Evolutionary conservation across 2,113 vertebrate species (phyloP).

Genomic region (Dolichallabes microphthalmus): DNA sequence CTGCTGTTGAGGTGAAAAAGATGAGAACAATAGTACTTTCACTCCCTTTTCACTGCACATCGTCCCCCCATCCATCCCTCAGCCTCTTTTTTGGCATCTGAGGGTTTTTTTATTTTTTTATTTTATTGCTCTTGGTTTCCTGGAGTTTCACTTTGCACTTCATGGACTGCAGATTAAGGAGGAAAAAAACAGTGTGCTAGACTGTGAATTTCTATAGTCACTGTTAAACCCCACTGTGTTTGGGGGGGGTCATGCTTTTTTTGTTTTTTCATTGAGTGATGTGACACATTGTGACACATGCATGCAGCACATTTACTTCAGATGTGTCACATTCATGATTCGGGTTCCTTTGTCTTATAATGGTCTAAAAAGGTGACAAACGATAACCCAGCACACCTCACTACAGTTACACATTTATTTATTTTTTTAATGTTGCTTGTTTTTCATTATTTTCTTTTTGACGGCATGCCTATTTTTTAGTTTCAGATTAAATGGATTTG

Average conservation of each 20-base stretch:
- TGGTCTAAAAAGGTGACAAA: not conserved
- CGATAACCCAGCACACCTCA: not conserved
- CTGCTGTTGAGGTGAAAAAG: constrained; percentile 74
- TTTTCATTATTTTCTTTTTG: not conserved
- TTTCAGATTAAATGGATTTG: not conserved
- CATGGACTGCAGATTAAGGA: constrained; percentile 40
- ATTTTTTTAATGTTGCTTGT: not conserved
- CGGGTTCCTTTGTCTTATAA: constrained; percentile 8
- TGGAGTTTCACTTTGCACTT: constrained; percentile 23
- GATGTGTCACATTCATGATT: constrained; percentile 48
- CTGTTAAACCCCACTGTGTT: constrained; percentile 70
- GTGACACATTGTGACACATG: constrained; percentile 81
- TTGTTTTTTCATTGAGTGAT: constrained; percentile 74
- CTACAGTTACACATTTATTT: not conserved
- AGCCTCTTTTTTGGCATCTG: constrained; percentile 68
- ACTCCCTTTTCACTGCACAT: constrained; percentile 71
- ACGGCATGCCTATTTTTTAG: not conserved
- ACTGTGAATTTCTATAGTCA: constrained; percentile 78
- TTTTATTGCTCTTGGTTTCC: constrained; percentile 46
- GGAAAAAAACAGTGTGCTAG: constrained; percentile 61
- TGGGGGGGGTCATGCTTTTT: constrained; percentile 53
- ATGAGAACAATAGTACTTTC: constrained; percentile 83
- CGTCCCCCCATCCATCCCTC: constrained; percentile 65
- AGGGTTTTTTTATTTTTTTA: constrained; percentile 68
- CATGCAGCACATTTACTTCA: constrained; percentile 74